Conservation (phyloP, 2,888 invertebrate genomes). For the Camptogramma bilineatum region DNA sequence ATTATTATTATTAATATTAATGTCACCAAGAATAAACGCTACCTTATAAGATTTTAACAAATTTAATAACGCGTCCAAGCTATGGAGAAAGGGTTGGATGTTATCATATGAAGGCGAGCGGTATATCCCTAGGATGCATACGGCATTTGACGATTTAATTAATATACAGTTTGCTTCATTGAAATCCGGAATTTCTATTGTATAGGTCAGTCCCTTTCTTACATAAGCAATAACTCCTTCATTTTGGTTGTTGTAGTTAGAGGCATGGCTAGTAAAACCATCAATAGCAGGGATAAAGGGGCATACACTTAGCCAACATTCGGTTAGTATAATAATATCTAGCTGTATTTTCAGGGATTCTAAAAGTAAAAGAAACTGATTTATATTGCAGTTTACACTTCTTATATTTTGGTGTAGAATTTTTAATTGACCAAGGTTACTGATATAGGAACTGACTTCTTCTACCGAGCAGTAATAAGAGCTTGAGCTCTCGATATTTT, state of each 20-base stretch:
- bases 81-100: not conserved
- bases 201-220: not conserved
- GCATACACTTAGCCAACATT: not conserved
- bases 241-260: not conserved
- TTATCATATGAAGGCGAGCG: not conserved
- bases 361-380: not conserved
- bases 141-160: not conserved
- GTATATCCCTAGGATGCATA: not conserved
- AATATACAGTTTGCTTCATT: not conserved
- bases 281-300: not conserved
- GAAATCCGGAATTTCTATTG: not conserved
- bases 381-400: not conserved
- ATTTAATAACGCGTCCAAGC: too few relatives aligned
- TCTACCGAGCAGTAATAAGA: too few relatives aligned
- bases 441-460: too few relatives aligned
- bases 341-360: not conserved
- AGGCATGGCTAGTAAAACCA: not conserved
- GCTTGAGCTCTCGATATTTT: too few relatives aligned
- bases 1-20: conserved; percentile 10
- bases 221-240: not conserved
- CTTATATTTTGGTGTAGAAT: conserved; percentile 5
- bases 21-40: not conserved
- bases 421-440: not conserved
- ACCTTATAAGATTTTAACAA: not conserved
- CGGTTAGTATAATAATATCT: not conserved